Evolutionary conservation across 2,113 vertebrate species (phyloP), one percentile per base, ranked within the genome.

Genomic region (Bubalus kerabau): DNA sequence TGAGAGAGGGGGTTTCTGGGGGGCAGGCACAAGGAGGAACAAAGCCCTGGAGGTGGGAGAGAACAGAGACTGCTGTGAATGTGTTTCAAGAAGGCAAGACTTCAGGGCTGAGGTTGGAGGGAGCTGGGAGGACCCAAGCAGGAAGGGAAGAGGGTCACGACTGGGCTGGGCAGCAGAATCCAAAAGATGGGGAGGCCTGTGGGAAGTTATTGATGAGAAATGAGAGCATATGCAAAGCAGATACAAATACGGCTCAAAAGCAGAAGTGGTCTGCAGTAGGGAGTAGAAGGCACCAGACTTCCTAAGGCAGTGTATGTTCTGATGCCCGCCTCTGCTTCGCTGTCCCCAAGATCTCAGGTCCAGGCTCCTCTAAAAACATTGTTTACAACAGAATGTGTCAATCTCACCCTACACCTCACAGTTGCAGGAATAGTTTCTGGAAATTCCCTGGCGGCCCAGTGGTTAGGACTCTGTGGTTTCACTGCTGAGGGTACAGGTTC

Each of bases 211-310:
- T 50, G 78, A 7, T 14, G 32, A 57, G 87, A 50, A 82, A 71
- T 11, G 52, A 30, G 43, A 19, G 5, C 28, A 23, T 40, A 97
- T 94, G 91, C 76, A 98, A 98, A 98, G 32, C 43, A 98, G 46
- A 94, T 93, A 90, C 46, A 96, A 84, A 97, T 54, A 1, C 0
- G 0, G 24, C 62, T 83, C 13, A 13, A 71, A 97, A 95, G 95
- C 59, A 40, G 98, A 94, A 97, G 93, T 71, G 57, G 64, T 16
- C 50, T 40, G 14, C 0, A 12, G 62, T 17, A 13, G 40, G 28
- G 40, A n/a, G 26, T 30, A 40, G 56, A 62, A 62, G n/a, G 57
- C n/a, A 13, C 46, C 7, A 26, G 9, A 15, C 40, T 74, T 52
- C 1, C 23, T 36, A 54, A 48, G 54, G 52, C 78, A 52, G 74